Base-by-base conservation (phyloP, 1,140 invertebrate genomes). In the Nephotettix cincticeps region DNA sequence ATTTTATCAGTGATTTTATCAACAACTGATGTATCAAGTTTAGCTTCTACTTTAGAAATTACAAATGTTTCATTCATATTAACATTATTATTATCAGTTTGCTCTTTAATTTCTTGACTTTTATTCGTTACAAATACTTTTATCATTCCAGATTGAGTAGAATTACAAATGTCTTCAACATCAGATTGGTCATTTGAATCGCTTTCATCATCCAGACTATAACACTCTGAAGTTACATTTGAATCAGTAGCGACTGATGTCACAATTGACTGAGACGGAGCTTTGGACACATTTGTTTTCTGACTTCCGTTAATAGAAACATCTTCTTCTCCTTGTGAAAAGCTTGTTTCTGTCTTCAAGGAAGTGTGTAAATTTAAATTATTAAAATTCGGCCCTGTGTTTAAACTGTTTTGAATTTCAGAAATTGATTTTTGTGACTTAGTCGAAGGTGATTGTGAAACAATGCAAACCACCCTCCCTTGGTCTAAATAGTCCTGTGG, bases 1-100 rank as follows among this genome's bases (percentile, higher is more conserved):
- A 72, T 72, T 4, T 69, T 36, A 70, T 72, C 68, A 25, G 71
- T 72, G 9, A 72, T 68, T 23, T 21, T 54, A 25, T 72, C 71
- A 36, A 58, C 65, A 23, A 13, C 25, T 61, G 58, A 13, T 61
- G n/a, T 30, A 61, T 61, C 58, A 19, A 27, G 58, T 30, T 30
- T 63, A 30, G 32, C 27, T 28, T 63, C 58, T 27, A n/a, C 3
- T 56, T 56, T n/a, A 27, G 51, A 56, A 30, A 63, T 27, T 25
- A 63, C 2, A 28, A 28, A 30, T 30, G 14, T 28, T 63, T 28
- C 25, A 27, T 63, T 29, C 2, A 36, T 6, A 14, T 36, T 36
- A 14, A 36, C 32, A 36, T 36, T 36, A 36, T 36, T 36, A 36
- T 36, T 36, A 51, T 61, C 56, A 61, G 9, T 27, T 61, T 19